A percentile compares a stretch with the other conserved stretches of the same genome.
phyloP scores from a whole-genome alignment of 2,797 vertebrate species.

The Amblyopsis hoosieri region DNA sequence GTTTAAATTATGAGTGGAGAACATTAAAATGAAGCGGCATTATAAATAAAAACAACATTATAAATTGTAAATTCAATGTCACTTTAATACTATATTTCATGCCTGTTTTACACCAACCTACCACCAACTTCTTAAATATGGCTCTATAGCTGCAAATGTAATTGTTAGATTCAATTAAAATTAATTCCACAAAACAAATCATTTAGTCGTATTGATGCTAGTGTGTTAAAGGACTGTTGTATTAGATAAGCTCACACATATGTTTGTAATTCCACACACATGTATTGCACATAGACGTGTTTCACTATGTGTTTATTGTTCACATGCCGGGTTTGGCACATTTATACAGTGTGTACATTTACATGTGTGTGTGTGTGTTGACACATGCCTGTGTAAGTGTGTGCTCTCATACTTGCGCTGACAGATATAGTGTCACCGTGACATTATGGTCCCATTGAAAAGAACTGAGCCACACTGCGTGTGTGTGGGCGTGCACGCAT shows the following conservation, averaged over 20 bases:
- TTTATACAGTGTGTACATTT: constrained; percentile 39
- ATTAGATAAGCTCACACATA: neutral
- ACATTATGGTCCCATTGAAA: constrained; percentile 68
- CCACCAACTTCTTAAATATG: too few species aligned
- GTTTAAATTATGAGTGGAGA: too few species aligned
- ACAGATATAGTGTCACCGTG: constrained; percentile 69
- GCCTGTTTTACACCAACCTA: neutral
- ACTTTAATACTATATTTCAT: neutral
- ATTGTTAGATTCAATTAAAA: neutral
- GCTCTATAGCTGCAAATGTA: neutral
- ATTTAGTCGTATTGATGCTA: neutral
- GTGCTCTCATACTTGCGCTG: constrained; percentile 60
- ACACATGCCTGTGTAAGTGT: constrained; percentile 50
- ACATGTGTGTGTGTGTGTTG: constrained; percentile 33
- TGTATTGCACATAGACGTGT: constrained; percentile 10
- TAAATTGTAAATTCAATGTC: neutral
- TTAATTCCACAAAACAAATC: neutral
- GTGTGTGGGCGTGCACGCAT: constrained; percentile 12
- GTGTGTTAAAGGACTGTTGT: neutral
- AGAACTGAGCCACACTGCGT: constrained; percentile 35
- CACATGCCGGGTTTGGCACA: constrained; percentile 21
- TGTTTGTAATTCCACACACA: constrained; percentile 16
- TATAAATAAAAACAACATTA: too few species aligned
- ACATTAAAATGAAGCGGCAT: too few species aligned
- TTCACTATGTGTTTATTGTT: constrained; percentile 39